A percentile compares a stretch with the other conserved stretches of the same genome.
These are phyloP conservation scores for Tympanoctomys barrerae DNA, from an alignment of 2,797 vertebrate species.

Conservation along the genomic window DNA sequence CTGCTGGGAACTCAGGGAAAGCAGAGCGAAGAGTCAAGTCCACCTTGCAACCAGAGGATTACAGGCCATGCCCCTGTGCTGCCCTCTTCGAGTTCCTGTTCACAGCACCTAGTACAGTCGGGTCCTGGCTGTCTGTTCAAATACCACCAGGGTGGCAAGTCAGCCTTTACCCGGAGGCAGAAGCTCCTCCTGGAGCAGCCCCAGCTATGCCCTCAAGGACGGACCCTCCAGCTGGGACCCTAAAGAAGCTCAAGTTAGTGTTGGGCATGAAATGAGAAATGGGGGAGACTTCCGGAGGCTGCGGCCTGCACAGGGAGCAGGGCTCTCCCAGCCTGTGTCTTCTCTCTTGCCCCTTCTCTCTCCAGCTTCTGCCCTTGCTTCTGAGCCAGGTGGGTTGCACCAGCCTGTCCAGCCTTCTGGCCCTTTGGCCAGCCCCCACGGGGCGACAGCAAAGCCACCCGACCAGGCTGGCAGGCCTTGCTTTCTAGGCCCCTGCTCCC, in stretches of 20 bases:
- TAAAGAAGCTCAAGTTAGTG: too few relatives aligned
- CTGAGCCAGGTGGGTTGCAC: background rate
- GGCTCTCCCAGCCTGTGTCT: background rate
- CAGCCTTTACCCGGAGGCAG: background rate
- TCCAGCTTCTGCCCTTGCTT: background rate
- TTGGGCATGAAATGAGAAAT: rapidly evolving
- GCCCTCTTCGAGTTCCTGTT: background rate
- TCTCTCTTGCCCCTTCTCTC: too few relatives aligned
- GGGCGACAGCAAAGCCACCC: rapidly evolving
- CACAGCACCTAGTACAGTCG: background rate
- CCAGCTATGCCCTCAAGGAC: background rate
- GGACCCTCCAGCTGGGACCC: background rate
- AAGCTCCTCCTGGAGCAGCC: background rate
- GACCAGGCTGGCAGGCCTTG: background rate
- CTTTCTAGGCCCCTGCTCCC: rapidly evolving
- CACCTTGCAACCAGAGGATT: rapidly evolving
- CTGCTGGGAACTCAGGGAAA: background rate
- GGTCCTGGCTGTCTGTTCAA: background rate
- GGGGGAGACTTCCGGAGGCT: background rate
- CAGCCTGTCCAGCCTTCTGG: background rate
- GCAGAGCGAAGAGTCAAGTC: background rate
- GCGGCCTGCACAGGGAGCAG: background rate
- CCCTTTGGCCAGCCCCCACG: too few relatives aligned
- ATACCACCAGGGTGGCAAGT: background rate
- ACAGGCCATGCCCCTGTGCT: background rate